Conservation (phyloP, 2,113 vertebrate species). For the Salvelinus alpinus region DNA sequence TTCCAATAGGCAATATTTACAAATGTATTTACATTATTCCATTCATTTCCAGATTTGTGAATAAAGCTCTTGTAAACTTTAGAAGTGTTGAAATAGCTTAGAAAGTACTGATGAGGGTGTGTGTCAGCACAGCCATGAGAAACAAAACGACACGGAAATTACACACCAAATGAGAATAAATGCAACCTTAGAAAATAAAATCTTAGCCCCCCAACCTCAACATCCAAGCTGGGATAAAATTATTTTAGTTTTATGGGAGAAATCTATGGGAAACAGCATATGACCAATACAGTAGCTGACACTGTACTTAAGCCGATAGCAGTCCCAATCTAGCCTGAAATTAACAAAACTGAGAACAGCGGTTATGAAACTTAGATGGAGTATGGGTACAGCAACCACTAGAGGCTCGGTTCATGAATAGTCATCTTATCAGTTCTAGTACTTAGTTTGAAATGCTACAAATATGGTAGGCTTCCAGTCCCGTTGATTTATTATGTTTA, state of each 20-base stretch:
- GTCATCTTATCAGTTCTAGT: background rate
- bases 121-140: background rate
- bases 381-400: background rate
- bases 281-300: background rate
- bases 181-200: background rate
- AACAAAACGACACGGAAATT: background rate
- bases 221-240: background rate
- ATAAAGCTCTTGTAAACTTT: constrained; percentile 89
- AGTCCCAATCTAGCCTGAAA: background rate
- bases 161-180: constrained; percentile 9
- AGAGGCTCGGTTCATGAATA: background rate
- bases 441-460: background rate
- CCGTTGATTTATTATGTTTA: background rate
- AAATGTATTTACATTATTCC: constrained; percentile 94
- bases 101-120: background rate
- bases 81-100: constrained; percentile 67
- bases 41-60: constrained; percentile 77
- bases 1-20: constrained; percentile 91
- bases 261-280: background rate
- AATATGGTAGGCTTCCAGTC: background rate
- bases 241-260: background rate
- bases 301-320: background rate
- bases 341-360: background rate
- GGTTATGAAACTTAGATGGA: background rate
- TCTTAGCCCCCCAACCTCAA: background rate